phyloP scores from a whole-genome alignment of 2,888 invertebrate species.

The Cheilosia urbana region DNA sequence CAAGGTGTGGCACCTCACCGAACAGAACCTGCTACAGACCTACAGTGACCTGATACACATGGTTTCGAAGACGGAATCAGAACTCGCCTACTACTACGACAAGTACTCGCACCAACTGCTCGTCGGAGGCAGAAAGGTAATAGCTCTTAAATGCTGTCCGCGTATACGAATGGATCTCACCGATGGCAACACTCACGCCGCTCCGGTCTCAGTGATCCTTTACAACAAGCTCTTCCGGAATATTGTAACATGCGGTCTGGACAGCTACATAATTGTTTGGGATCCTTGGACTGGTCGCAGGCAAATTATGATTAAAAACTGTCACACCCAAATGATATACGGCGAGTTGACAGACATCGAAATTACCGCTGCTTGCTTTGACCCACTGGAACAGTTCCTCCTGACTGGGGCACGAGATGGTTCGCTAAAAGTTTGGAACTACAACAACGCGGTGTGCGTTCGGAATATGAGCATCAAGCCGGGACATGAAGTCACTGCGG shows the following conservation, averaged over 20 bases:
- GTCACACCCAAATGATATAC: conserved; percentile 88
- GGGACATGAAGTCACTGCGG: conserved; percentile 86
- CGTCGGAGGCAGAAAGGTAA: conserved; percentile 88
- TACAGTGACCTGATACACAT: conserved; percentile 87
- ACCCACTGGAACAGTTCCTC: conserved; percentile 89
- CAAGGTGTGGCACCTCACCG: conserved; percentile 90
- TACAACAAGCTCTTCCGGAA: conserved; percentile 91
- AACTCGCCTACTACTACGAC: conserved; percentile 88
- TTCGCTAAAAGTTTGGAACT: conserved; percentile 92
- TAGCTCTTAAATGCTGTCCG: conserved; percentile 87
- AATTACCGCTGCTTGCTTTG: conserved; percentile 84
- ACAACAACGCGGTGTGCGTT: conserved; percentile 90
- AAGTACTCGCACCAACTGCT: conserved; percentile 87
- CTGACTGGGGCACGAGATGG: conserved; percentile 92
- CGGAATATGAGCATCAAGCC: conserved; percentile 87
- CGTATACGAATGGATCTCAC: conserved; percentile 88
- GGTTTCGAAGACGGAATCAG: conserved; percentile 86
- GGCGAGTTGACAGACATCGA: conserved; percentile 85
- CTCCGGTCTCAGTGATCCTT: conserved; percentile 89
- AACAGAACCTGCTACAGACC: conserved; percentile 88
- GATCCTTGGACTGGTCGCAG: conserved; percentile 89
- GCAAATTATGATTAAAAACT: conserved; percentile 88
- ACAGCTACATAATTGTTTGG: conserved; percentile 93
- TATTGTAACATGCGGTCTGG: conserved; percentile 90
- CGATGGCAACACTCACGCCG: conserved; percentile 89